Conservation (phyloP, 2,888 invertebrate species). For the Sinelater perroti region DNA sequence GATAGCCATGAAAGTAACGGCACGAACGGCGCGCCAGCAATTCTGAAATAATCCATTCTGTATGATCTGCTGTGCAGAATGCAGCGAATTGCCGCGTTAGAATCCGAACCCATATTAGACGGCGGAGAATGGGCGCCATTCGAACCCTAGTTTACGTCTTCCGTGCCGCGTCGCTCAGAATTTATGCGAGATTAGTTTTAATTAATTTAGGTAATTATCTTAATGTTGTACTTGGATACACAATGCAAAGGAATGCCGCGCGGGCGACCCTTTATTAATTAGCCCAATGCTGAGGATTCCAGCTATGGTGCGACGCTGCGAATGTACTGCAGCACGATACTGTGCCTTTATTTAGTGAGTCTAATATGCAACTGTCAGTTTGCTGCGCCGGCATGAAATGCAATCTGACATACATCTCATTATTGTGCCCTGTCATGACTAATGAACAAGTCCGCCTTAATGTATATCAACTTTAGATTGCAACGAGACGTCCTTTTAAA, state of each 20-base stretch:
- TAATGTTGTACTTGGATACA: slow-evolving; percentile 40
- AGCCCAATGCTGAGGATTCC: slow-evolving; percentile 39
- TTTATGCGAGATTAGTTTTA: slow-evolving; percentile 42
- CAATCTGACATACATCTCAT: too few relatives aligned
- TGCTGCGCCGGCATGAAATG: too few relatives aligned
- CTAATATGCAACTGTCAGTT: too few relatives aligned
- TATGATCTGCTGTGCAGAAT: slow-evolving; percentile 26
- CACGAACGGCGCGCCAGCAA: slow-evolving; percentile 44
- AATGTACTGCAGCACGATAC: slow-evolving; percentile 32
- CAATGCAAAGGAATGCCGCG: slow-evolving; percentile 40
- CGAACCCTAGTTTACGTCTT: slow-evolving; percentile 28
- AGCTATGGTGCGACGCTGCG: slow-evolving; percentile 35
- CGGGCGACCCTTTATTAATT: slow-evolving; percentile 42
- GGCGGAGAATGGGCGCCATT: slow-evolving; percentile 13
- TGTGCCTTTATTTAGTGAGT: slow-evolving; percentile 18
- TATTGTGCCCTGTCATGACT: too few relatives aligned
- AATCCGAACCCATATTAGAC: slow-evolving; percentile 21
- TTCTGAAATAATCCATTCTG: slow-evolving; percentile 42
- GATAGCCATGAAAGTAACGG: slow-evolving; percentile 47
- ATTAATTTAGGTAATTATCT: slow-evolving; percentile 45
- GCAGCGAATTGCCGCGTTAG: slow-evolving; percentile 15
- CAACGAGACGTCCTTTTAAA: too few relatives aligned
- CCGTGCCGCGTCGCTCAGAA: slow-evolving; percentile 27
- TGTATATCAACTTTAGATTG: too few relatives aligned
- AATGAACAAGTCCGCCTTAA: too few relatives aligned